Evolutionary conservation across 2,113 vertebrate genomes (phyloP), one percentile per base, ranked within the genome.

Genomic region (Chloroceryle aenea): DNA sequence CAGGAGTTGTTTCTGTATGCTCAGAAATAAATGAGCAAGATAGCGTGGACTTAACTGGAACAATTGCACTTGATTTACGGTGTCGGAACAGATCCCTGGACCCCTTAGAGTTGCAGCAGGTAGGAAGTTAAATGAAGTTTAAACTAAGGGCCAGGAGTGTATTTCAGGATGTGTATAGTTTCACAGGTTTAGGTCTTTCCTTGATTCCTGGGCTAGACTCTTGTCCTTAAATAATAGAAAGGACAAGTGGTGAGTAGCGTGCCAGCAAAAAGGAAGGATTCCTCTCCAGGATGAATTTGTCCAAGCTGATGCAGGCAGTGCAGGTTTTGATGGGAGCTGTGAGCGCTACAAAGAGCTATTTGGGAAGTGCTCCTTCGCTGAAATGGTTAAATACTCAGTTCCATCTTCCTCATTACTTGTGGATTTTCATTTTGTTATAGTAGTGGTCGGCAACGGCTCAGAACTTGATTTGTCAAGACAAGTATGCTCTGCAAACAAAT

Each of bases 401-500:
- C 85, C 52, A 32, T 93, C 85, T 96, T 96, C 93, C 52, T 95
- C 40, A 83, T 97, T 93, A 50, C 84, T 81, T 73, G 80, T 47
- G 86, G 87, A 87, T 93, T 95, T 88, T 94, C 87, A 76, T 95
- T 96, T 96, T 87, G 79, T 79, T 88, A 75, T 61, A 91, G 68
- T 61, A 58, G 42, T 74, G 89, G 79, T 43, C 86, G 85, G 93
- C 91, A 90, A 84, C 79, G 91, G 75, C 96, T 86, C 85, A 58
- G 86, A 85, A 92, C 93, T 85, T 96, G 97, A 95, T 97, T 94
- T 96, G 92, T 97, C 96, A 96, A 95, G 97, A 94, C 95, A 97
- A 98, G 97, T 95, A 96, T 83, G 86, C 78, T 96, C 95, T 96
- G 95, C 93, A 93, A 96, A 96, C 95, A 96, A 97, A 97, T 94